phyloP scores from a whole-genome alignment of 2,888 invertebrate species.

The Apotomis betuletana region DNA sequence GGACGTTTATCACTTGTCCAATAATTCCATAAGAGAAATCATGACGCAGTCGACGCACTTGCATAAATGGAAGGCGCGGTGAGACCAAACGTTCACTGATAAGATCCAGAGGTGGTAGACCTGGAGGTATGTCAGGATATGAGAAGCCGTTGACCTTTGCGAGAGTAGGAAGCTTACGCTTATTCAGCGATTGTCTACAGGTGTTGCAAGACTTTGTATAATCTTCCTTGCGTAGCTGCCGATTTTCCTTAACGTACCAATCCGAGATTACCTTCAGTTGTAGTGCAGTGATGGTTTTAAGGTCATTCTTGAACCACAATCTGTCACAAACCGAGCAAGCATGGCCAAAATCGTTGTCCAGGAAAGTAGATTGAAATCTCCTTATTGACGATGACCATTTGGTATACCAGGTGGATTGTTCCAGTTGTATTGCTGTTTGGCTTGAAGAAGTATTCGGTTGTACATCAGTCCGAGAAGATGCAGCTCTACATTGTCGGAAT shows the following conservation, averaged over 20 bases:
- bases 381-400: conserved; percentile 54
- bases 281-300: conserved; percentile 56
- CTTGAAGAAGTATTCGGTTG: conserved; percentile 43
- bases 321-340: conserved; percentile 58
- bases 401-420: conserved; percentile 51
- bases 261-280: conserved; percentile 55
- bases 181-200: conserved; percentile 51
- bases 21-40: conserved; percentile 56
- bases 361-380: conserved; percentile 53
- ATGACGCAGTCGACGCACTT: conserved; percentile 58
- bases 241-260: conserved; percentile 48
- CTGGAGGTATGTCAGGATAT: conserved; percentile 55
- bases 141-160: conserved; percentile 57
- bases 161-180: conserved; percentile 48
- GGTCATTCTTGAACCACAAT: conserved; percentile 60
- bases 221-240: conserved; percentile 47
- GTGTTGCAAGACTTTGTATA: conserved; percentile 51
- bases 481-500: conserved; percentile 43
- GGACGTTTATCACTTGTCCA: conserved; percentile 64
- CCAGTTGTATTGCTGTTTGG: conserved; percentile 43
- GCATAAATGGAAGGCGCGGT: conserved; percentile 58
- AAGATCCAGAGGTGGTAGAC: conserved; percentile 54
- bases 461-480: conserved; percentile 29
- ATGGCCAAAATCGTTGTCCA: conserved; percentile 57
- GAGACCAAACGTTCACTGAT: conserved; percentile 58